Base-by-base conservation (phyloP, 2,888 invertebrate genomes). In the Drosophila aldrichi region DNA sequence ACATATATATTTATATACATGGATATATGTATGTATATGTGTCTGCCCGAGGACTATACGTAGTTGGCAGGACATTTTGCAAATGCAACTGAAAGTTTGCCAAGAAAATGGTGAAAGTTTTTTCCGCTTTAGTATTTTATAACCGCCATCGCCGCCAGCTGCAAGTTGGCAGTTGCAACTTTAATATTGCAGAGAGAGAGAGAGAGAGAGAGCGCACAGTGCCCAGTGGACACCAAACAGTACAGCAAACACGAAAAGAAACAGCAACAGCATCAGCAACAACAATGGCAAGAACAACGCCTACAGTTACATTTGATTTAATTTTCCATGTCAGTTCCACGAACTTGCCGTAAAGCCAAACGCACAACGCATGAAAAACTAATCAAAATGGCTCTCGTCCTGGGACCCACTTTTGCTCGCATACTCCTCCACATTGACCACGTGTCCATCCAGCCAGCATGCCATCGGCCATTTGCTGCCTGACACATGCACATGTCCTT, bases 61-160 rank as follows among this genome's bases (percentile, higher is more conserved):
- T 70, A 77, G 68, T 82, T 82, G 81, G 75, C 86, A 88, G 86
- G 81, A 83, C 68, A 82, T 82, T 85, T 74, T 65, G 81, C 87
- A 86, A 88, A 86, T 88, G 89, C 89, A 74, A 68, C 88, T 74
- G 87, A 83, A 88, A 83, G 89, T 83, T 83, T 74, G 71, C 78
- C 77, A 82, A 88, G 88, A 82, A 86, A 88, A 88, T 88, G 86
- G 83, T 78, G 87, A 83, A 88, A 83, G 89, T 88, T 83, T 88
- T 73, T 77, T 46, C 57, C 62, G 64, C 83, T 82, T 70, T 77
- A 71, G 70, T 79, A 68, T 70, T 84, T 79, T 87, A 87, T 84
- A 72, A 84, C 75, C 81, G 72, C 65, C 69, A 78, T 63, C 54
- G 60, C 46, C 54, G 73, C 41, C 46, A 66, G 63, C 63, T 73